A percentile compares a stretch with the other conserved stretches of the same genome.
Evolutionary conservation across 2,888 invertebrate species (phyloP).

Genomic region (Myopa tessellatipennis): DNA sequence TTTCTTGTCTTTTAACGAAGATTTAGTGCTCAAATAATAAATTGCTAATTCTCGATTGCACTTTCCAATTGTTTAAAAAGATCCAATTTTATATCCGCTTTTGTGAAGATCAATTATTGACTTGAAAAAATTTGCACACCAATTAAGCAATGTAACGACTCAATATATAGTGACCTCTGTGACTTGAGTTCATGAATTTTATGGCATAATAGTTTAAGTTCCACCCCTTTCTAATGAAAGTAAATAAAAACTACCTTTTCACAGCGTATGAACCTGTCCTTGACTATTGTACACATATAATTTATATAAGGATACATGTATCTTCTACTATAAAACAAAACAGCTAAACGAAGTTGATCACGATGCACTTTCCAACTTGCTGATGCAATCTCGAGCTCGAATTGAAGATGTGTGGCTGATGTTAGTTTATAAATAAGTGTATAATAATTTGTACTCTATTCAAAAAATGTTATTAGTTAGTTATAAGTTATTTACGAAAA

Average conservation of each 20-base stretch:
- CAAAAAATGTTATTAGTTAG: conserved; percentile 30
- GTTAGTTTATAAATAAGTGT: conserved; percentile 33
- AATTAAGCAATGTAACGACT: too few species aligned
- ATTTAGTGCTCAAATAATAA: too few species aligned
- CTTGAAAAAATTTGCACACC: too few species aligned
- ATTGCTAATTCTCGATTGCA: too few species aligned
- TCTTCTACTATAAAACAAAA: conserved; percentile 27
- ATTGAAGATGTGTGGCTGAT: conserved; percentile 22
- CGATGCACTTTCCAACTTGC: conserved; percentile 1
- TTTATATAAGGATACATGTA: conserved; percentile 32
- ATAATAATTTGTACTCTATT: conserved; percentile 22
- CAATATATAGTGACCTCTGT: background rate
- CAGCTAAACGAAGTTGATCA: conserved; percentile 18
- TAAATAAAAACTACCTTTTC: conserved; percentile 47
- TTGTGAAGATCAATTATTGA: too few species aligned
- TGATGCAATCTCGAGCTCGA: background rate
- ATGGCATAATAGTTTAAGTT: background rate
- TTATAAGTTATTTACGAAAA: conserved; percentile 3
- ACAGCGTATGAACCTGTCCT: conserved; percentile 47
- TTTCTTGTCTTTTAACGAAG: too few species aligned
- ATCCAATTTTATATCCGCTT: too few species aligned
- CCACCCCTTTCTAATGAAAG: conserved; percentile 23
- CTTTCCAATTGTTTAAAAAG: too few species aligned
- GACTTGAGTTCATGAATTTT: background rate
- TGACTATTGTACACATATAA: conserved; percentile 34